A percentile compares a stretch with the other conserved stretches of the same genome.
Evolutionary conservation across 2,113 vertebrate genomes (phyloP).

Genomic region (Laterallus jamaicensis): DNA sequence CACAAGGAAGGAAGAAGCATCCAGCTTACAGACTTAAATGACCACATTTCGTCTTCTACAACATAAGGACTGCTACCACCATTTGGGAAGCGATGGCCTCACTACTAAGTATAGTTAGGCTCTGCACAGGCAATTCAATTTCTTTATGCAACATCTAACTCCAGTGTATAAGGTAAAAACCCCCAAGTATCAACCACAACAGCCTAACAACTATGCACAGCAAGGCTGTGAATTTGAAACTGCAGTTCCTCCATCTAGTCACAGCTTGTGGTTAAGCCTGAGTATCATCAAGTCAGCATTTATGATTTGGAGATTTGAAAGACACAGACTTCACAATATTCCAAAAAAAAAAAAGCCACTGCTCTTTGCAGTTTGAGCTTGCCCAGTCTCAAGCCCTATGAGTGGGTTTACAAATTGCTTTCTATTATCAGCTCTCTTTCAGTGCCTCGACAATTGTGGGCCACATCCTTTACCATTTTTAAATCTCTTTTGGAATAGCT

Average conservation of each 20-base stretch:
- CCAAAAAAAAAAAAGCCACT: background rate
- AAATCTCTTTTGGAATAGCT: background rate
- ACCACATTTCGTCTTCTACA: background rate
- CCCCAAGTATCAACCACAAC: background rate
- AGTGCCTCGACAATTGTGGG: background rate
- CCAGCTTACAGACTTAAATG: background rate
- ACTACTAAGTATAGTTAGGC: background rate
- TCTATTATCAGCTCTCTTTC: background rate
- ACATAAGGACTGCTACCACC: background rate
- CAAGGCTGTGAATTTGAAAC: background rate
- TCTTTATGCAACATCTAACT: background rate
- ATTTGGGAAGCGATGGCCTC: accelerated
- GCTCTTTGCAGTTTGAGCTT: background rate
- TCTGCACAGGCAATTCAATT: background rate
- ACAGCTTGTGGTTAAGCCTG: background rate
- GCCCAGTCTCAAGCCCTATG: background rate
- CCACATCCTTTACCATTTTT: background rate
- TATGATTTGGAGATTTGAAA: background rate
- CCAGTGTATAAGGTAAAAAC: background rate
- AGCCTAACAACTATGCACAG: background rate
- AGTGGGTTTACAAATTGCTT: background rate
- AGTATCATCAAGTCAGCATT: background rate
- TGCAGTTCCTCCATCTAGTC: background rate
- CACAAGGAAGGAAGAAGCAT: background rate
- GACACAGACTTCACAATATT: background rate